Percentiles rank a stretch among this genome's conserved stretches.
These are phyloP conservation scores for Muricea muricata DNA, from an alignment of 92 coral and sea anemone species.

Conservation along the genomic window DNA sequence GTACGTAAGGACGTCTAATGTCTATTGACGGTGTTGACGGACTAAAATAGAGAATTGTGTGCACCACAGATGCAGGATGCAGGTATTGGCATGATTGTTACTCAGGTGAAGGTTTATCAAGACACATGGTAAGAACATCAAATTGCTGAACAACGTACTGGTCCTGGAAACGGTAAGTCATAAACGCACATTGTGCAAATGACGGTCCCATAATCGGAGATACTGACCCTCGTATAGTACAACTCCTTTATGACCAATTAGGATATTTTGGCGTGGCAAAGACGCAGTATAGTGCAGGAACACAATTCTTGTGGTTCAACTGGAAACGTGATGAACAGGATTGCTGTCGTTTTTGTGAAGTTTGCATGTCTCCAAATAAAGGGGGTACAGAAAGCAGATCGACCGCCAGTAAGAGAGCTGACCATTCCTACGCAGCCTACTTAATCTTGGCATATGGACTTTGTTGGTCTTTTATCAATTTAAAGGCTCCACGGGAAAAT, in stretches of 20 bases:
- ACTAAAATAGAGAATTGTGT: no score
- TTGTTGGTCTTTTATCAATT: conserved; percentile 17
- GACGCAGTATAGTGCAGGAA: not conserved
- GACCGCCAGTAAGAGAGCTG: conserved; percentile 1
- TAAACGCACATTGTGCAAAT: not conserved
- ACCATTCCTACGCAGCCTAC: not conserved
- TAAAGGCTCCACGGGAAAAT: conserved; percentile 20
- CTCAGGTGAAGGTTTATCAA: no score
- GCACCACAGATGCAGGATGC: no score
- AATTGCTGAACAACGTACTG: no score
- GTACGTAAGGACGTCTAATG: no score
- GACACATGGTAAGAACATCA: no score
- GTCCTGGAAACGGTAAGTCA: not conserved
- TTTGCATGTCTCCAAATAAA: conserved; percentile 40
- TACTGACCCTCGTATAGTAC: conserved; percentile 10
- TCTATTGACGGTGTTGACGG: no score
- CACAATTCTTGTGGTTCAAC: conserved; percentile 31
- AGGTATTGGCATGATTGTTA: no score
- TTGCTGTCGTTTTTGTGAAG: conserved; percentile 25
- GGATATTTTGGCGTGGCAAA: conserved; percentile 17
- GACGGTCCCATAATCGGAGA: conserved; percentile 1
- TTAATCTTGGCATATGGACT: conserved; percentile 42
- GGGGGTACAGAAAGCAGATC: not conserved
- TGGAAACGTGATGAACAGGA: conserved; percentile 25
- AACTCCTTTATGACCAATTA: conserved; percentile 4